phyloP scores from a whole-genome alignment of 1,140 invertebrate species.

The Caenorhabditis inopinata region DNA sequence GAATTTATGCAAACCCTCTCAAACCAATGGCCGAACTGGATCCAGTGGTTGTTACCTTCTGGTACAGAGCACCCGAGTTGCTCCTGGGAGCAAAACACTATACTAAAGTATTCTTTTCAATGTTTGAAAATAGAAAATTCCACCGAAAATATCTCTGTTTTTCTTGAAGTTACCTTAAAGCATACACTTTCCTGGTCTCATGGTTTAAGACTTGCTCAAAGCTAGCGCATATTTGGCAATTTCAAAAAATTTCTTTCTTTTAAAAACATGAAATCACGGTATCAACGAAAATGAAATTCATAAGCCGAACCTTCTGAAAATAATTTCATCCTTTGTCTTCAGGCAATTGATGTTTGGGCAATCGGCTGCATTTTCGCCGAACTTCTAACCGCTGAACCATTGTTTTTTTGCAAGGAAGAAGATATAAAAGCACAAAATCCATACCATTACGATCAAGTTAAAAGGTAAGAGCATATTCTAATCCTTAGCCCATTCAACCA shows the following conservation, averaged over 20 bases:
- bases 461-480: constrained; percentile 67
- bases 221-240: too few relatives aligned
- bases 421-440: constrained; percentile 99
- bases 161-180: too few relatives aligned
- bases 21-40: constrained; percentile 96
- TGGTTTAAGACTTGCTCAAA: too few relatives aligned
- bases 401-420: constrained; percentile 98
- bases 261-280: too few relatives aligned
- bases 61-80: constrained; percentile 96
- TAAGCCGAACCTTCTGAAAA: too few relatives aligned
- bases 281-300: too few relatives aligned
- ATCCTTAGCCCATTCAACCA: not conserved
- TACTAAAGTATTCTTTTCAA: constrained; percentile 70
- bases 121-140: too few relatives aligned
- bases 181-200: too few relatives aligned
- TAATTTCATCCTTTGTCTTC: constrained; percentile 45
- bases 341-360: constrained; percentile 88
- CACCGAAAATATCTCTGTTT: too few relatives aligned
- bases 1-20: constrained; percentile 94
- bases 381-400: constrained; percentile 92
- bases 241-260: too few relatives aligned
- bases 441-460: constrained; percentile 98
- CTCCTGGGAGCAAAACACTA: constrained; percentile 94
- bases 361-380: constrained; percentile 99
- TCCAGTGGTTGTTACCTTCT: constrained; percentile 99